Base-by-base conservation (phyloP, 2,113 vertebrate genomes). In the Phalacrocorax pelagicus region DNA sequence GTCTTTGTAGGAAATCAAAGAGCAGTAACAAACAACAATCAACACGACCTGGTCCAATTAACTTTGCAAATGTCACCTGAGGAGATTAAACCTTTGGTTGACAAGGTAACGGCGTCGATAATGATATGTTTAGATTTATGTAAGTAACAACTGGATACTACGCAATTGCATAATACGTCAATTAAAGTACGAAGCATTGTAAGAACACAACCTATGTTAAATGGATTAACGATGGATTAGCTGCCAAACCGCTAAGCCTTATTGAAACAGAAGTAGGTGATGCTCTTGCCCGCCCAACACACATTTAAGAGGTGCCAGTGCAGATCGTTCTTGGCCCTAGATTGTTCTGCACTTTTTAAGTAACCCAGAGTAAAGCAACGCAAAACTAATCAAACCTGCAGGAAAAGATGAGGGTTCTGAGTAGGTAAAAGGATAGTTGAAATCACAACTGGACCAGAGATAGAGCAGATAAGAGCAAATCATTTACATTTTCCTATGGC, bases 271-370 rank as follows among this genome's bases (percentile, higher is more conserved):
- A 34, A 86, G 67, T 0, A 78, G 78, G 27, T 3, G 85, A 71
- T 44, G 71, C 42, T 67, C 44, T 38, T 51, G 63, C 21, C 29
- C 54, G 17, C 38, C 62, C 52, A 42, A 20, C 8, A 23, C 40
- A 5, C 57, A 5, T 16, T 15, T 3, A 22, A 30, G 46, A 78
- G 58, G 38, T 0, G 1, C 70, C 70, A 59, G 57, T 0, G 0
- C 63, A 65, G 34, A 13, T 9, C 66, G 24, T 12, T 12, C 65
- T 15, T 8, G 58, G 36, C 24, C 74, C 11, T 3, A 9, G 3
- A 8, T 1, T n/a, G 36, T 14, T 54, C 59, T 23, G 12, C 3
- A 17, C 13, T 40, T 42, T 49, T 69, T 51, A 74, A n/a, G 21
- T 29, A 63, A 44, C 6, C 47, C n/a, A 17, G 67, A 26, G 12